Conservation (phyloP, 2,113 vertebrate genomes). For the Serilophus lunatus region DNA sequence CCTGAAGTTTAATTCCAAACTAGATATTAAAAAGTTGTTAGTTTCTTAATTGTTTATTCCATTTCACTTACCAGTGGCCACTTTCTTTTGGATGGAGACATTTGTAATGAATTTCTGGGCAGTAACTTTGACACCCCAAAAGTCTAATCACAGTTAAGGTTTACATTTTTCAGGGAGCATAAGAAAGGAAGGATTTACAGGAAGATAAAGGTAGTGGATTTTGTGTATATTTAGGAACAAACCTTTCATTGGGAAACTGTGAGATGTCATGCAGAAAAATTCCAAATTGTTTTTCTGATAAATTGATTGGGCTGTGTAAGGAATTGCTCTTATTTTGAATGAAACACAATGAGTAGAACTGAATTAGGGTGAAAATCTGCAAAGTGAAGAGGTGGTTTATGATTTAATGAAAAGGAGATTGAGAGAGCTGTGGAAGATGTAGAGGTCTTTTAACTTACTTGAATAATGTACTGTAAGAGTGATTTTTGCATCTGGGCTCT, state of each 20-base stretch:
- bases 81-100: background rate
- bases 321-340: background rate
- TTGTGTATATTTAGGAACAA: background rate
- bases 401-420: background rate
- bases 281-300: background rate
- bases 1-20: background rate
- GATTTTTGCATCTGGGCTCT: background rate
- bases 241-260: background rate
- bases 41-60: background rate
- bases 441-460: background rate
- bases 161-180: background rate
- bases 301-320: accelerated
- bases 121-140: background rate
- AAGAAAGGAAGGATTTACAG: background rate
- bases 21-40: background rate
- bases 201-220: background rate
- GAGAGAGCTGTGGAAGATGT: background rate
- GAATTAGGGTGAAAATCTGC: background rate
- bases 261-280: background rate
- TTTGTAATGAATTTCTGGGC: background rate
- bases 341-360: background rate
- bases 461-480: background rate
- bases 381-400: background rate
- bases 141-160: background rate
- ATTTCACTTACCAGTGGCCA: background rate